These are phyloP conservation scores for Thyatira batis DNA, from an alignment of 2,888 invertebrate genomes.

Conservation along the genomic window DNA sequence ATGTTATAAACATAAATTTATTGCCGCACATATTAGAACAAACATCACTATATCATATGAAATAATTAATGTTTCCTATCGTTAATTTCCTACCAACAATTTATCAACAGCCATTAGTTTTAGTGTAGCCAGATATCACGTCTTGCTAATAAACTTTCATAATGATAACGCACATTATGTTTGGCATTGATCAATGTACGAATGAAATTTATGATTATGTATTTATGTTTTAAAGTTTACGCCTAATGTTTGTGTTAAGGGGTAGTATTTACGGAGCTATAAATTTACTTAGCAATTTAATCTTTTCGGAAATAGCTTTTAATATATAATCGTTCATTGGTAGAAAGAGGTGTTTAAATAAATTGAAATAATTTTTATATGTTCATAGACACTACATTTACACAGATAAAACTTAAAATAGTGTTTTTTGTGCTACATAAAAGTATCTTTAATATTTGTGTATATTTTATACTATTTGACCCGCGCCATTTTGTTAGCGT, in stretches of 20 bases:
- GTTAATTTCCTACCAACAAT: conserved; percentile 48
- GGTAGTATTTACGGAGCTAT: not conserved
- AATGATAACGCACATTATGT: conserved; percentile 4
- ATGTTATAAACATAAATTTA: not conserved
- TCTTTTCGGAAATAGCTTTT: too few relatives aligned
- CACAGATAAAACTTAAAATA: too few relatives aligned
- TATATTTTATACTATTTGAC: too few relatives aligned
- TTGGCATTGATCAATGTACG: conserved; percentile 6
- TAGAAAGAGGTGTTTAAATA: too few relatives aligned
- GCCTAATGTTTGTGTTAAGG: not conserved
- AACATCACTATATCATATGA: conserved; percentile 38
- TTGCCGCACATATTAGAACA: conserved; percentile 13
- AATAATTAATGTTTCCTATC: conserved; percentile 53
- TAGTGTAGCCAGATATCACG: conserved; percentile 19
- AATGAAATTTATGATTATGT: conserved; percentile 5
- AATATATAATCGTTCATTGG: too few relatives aligned
- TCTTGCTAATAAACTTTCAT: conserved; percentile 16
- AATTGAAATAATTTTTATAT: too few relatives aligned
- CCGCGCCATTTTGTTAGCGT: too few relatives aligned
- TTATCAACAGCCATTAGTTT: conserved; percentile 38
- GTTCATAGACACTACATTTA: too few relatives aligned
- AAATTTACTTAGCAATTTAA: too few relatives aligned
- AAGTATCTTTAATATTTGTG: too few relatives aligned
- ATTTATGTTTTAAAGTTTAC: not conserved
- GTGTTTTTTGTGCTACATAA: too few relatives aligned